Evolutionary conservation across 2,113 vertebrate genomes (phyloP), one percentile per base, ranked within the genome.

Genomic region (Brachypteracias leptosomus): DNA sequence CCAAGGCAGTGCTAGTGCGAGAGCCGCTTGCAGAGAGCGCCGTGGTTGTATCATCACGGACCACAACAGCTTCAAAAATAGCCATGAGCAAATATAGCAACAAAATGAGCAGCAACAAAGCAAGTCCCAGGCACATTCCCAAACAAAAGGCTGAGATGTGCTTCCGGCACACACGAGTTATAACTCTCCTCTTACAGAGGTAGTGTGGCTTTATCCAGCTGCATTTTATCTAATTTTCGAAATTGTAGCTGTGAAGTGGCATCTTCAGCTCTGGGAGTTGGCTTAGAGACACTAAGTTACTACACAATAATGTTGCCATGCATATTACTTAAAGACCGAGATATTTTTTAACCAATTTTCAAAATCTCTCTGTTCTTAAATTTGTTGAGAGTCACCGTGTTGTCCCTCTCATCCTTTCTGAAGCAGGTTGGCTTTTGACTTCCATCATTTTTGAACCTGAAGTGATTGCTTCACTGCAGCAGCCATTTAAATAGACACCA

Each of bases 1-100:
- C 19, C 4, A 85, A 90, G 54, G 62, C 88, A 76, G 26, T 2
- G 44, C 42, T 51, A n/a, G 62, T 26, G n/a, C 6, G 0, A 77
- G 36, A 73, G 46, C 10, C 26, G 57, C 73, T 92, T 54, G n/a
- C 1, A 61, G 47, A 75, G 58, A 79, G 44, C 63, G 29, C 72
- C 0, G 3, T 62, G 46, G 58, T 80, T 93, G 40, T 90, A 79
- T 49, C 88, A 12, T 70, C 88, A 80, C 0, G 0, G 42, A 77
- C 88, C 68, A 91, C 90, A 94, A 94, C 58, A 80, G 85, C 88
- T 95, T 94, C 95, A 90, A 49, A 94, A 95, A 95, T 92, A 96
- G 49, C 79, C 51, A 54, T 76, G 94, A 86, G 88, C 95, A 88
- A 96, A 94, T 88, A 95, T 88, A 95, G 96, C 82, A 91, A 90